Evolutionary conservation across 2,113 vertebrate genomes (phyloP), one percentile per base, ranked within the genome.

Genomic region (Albula glossodonta): DNA sequence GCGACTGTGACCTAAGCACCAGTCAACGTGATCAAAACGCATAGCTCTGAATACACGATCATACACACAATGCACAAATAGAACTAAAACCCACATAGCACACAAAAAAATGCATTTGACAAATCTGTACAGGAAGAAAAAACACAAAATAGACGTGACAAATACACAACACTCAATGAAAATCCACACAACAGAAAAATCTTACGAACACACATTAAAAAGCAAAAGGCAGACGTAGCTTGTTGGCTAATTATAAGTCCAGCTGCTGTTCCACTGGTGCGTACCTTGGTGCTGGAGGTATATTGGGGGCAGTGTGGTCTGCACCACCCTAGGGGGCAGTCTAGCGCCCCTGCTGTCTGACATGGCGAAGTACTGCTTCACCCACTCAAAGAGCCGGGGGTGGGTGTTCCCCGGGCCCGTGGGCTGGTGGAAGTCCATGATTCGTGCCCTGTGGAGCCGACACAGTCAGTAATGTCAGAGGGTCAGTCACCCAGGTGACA

Each of bases 221-320:
- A 41, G 31, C 31, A 41, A 41, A 41, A 41, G 31, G 31, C 31
- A 70, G 66, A 70, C n/a, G 49, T 66, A 66, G 60, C 17, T 66
- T 66, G 19, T 60, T 60, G 17, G 22, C 60, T 22, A 19, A 22
- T 66, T 66, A 12, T 60, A 84, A 78, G 51, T 51, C 49, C 5
- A 56, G 12, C 53, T 9, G 8, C 12, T 52, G 50, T 41, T n/a
- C 9, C 2, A 31, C 53, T 25, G 9, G 0, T 51, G 80, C 51
- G 63, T 91, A 99, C 98, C 98, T 96, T 99, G 97, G 92, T 99
- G 97, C 87, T 99, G 98, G 86, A 99, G 94, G 91, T 99, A 99
- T 85, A 99, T 92, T 0, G 98, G 97, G 57, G 98, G 96, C 82
- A 95, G 96, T 78, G 92, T 90, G 48, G 97, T 97, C 87, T 94